Conservation (phyloP, 2,888 invertebrate genomes). For the Drosophila atroscutellata region DNA sequence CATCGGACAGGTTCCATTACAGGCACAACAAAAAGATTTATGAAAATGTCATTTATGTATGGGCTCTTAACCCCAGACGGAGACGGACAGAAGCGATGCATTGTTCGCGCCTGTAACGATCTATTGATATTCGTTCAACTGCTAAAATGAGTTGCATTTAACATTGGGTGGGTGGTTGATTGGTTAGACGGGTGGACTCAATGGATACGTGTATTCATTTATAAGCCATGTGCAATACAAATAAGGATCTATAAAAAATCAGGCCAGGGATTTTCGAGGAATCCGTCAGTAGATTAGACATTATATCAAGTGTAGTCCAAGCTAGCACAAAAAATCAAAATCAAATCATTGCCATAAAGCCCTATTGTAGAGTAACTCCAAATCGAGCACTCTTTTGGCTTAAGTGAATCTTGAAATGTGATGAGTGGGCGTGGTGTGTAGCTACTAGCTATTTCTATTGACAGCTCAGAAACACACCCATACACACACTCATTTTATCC, state of each 20-base stretch:
- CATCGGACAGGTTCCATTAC: conserved; percentile 22
- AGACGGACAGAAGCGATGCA: conserved; percentile 30
- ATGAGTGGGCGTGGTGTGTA: conserved; percentile 22
- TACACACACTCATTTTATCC: neutral
- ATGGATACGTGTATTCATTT: conserved; percentile 1
- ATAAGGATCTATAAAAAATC: no score
- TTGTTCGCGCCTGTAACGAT: conserved; percentile 45
- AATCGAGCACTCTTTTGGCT: neutral
- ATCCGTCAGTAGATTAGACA: neutral
- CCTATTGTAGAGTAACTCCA: neutral
- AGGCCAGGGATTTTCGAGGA: neutral
- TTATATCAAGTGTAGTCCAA: no score
- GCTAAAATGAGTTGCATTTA: conserved; percentile 5
- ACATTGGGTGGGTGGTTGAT: neutral
- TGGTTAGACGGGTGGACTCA: neutral
- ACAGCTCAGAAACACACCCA: conserved; percentile 15
- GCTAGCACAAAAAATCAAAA: neutral
- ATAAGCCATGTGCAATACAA: neutral
- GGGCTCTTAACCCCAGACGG: conserved; percentile 27
- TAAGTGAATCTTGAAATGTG: neutral
- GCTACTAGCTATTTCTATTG: conserved; percentile 15
- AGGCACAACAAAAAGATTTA: conserved; percentile 48
- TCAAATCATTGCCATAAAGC: neutral
- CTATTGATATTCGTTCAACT: conserved; percentile 43
- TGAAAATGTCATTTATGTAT: conserved; percentile 48